A percentile compares a stretch with the other conserved stretches of the same genome.
Conservation (phyloP, 2,888 invertebrate genomes). For the Plagodis pulveraria region DNA sequence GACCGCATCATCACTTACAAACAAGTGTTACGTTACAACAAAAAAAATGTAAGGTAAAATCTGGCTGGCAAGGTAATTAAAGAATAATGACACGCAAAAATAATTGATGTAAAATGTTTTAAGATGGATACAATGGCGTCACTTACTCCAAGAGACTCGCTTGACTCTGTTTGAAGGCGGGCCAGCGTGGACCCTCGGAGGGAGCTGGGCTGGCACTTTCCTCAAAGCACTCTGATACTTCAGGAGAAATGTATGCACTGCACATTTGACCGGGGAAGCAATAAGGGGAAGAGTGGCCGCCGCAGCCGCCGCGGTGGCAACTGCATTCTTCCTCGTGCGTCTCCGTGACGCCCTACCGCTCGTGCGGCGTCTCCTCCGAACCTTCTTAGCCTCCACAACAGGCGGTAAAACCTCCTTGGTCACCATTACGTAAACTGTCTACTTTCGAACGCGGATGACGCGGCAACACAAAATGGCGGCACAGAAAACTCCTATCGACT, state of each 20-base stretch:
- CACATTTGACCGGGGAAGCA: slow-evolving; percentile 68
- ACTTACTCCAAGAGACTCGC: slow-evolving; percentile 81
- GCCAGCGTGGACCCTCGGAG: slow-evolving; percentile 71
- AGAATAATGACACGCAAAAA: too few species aligned
- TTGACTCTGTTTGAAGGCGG: slow-evolving; percentile 75
- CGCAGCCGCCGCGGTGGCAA: slow-evolving; percentile 32
- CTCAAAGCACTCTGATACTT: slow-evolving; percentile 73
- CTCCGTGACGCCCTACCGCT: slow-evolving; percentile 60
- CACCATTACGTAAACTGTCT: slow-evolving; percentile 48
- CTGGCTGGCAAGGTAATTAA: too few species aligned
- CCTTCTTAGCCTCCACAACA: slow-evolving; percentile 54
- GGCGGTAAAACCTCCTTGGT: slow-evolving; percentile 55
- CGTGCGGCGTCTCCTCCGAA: slow-evolving; percentile 60
- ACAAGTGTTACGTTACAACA: too few species aligned
- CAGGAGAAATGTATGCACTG: slow-evolving; percentile 71
- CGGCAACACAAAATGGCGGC: slow-evolving; percentile 49
- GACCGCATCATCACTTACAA: too few species aligned
- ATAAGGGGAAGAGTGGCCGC: slow-evolving; percentile 5
- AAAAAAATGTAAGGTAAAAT: too few species aligned
- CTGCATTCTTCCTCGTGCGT: slow-evolving; percentile 55
- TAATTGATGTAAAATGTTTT: background rate
- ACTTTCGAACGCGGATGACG: slow-evolving; percentile 15
- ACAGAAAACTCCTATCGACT: slow-evolving; percentile 27
- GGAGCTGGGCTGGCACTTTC: slow-evolving; percentile 68
- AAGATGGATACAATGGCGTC: slow-evolving; percentile 16